phyloP scores from a whole-genome alignment of 2,888 invertebrate genomes.

The Drosophila siamana region DNA sequence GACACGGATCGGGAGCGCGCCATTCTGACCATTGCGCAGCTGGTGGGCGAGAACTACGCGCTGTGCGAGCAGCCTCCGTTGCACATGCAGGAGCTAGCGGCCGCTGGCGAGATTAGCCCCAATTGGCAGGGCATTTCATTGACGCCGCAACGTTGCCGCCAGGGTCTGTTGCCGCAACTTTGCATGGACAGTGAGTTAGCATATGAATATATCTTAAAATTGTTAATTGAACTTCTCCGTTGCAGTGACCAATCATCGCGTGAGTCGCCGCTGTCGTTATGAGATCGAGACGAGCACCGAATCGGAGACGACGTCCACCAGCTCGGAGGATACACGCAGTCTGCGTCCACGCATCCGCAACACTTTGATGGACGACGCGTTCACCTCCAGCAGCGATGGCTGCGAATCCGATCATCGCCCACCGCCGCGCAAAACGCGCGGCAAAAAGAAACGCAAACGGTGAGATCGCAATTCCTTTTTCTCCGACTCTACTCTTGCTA shows the following conservation, averaged over 20 bases:
- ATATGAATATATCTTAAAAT: not conserved
- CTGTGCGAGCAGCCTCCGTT: slow-evolving; percentile 80
- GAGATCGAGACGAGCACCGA: slow-evolving; percentile 83
- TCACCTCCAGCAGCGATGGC: slow-evolving; percentile 85
- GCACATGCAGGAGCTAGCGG: slow-evolving; percentile 71
- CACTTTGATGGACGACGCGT: slow-evolving; percentile 45
- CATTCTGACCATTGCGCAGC: slow-evolving; percentile 86
- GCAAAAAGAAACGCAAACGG: slow-evolving; percentile 70
- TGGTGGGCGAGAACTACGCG: slow-evolving; percentile 83
- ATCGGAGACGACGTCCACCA: slow-evolving; percentile 80
- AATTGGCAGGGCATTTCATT: slow-evolving; percentile 83
- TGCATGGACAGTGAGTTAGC: slow-evolving; percentile 71
- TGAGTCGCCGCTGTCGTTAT: slow-evolving; percentile 66
- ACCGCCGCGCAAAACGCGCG: slow-evolving; percentile 62
- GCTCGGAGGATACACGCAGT: slow-evolving; percentile 67
- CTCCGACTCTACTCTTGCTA: not conserved
- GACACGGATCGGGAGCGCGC: slow-evolving; percentile 89
- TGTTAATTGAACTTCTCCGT: not conserved
- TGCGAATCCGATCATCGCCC: slow-evolving; percentile 84
- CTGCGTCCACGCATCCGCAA: slow-evolving; percentile 57
- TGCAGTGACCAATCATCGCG: slow-evolving; percentile 71
- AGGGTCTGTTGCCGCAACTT: slow-evolving; percentile 83
- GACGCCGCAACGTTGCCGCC: slow-evolving; percentile 84
- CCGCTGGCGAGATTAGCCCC: slow-evolving; percentile 67
- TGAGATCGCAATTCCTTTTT: not conserved